Base-by-base conservation (phyloP, 2,113 vertebrate species). In the Glaucomys volans region DNA sequence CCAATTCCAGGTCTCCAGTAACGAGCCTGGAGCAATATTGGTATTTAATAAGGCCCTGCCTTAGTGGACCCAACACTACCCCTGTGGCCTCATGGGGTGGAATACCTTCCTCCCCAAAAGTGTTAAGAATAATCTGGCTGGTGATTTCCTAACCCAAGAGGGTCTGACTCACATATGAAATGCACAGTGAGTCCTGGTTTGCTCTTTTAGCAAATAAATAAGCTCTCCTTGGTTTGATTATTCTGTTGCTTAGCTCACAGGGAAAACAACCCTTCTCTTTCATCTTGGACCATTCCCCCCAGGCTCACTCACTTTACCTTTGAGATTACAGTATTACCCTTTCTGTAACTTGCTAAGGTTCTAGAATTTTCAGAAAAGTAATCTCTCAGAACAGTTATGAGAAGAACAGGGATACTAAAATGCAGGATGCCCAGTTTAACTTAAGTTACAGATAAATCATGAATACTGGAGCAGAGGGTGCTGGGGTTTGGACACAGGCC, bases 281-380 rank as follows among this genome's bases (percentile, higher is more conserved):
- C 35, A 18, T 14, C 30, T 71, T 32, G 13, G 32, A 52, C 35
- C 30, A n/a, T 37, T 82, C 1, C 2, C 32, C 5, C 5, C 13
- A 95, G n/a, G 40, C 35, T 37, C 75, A 83, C 52, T 50, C 59
- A 47, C 54, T 67, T 86, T 16, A 83, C 62, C 79, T 47, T 64
- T 66, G 57, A 59, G 89, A 32, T 71, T 8, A 57, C 24, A 57
- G 26, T 72, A 22, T n/a, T 94, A 50, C 77, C 50, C 8, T 57
- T 87, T 67, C 47, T 59, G 35, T 66, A 77, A 64, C 64, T 79
- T 89, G 18, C 64, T 75, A 20, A 4, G 11, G 30, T 91, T 83
- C 17, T 59, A 67, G 81, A 87, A 75, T 24, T 54, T 95, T 90
- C 20, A 17, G 30, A 89, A 59, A 93, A 94, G 13, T 3, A 71